phyloP scores from a whole-genome alignment of 1,140 invertebrate species.

The Teleopsis dalmanni region DNA sequence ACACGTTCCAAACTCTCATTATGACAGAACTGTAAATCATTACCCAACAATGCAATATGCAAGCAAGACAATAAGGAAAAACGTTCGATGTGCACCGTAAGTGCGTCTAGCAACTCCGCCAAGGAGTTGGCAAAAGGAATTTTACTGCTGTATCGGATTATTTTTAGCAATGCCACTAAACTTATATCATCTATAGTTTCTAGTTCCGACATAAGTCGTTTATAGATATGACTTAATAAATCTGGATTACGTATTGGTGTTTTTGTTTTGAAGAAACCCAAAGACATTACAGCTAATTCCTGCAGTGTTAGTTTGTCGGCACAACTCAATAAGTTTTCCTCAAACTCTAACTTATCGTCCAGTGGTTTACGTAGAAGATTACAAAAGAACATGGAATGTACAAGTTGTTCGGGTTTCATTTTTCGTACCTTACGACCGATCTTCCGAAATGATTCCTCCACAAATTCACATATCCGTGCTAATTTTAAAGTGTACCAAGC shows the following conservation, averaged over 20 bases:
- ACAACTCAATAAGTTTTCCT: constrained; percentile 44
- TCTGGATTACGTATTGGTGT: constrained; percentile 45
- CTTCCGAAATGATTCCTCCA: constrained; percentile 45
- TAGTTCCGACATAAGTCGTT: constrained; percentile 35
- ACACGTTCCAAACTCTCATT: constrained; percentile 36
- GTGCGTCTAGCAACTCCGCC: constrained; percentile 32
- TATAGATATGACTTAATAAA: constrained; percentile 45
- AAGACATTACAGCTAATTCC: constrained; percentile 51
- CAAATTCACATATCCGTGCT: constrained; percentile 40
- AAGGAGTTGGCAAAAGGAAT: constrained; percentile 25
- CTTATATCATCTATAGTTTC: constrained; percentile 46
- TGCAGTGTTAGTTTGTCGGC: constrained; percentile 46
- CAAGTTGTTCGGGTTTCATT: constrained; percentile 47
- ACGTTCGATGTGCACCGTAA: constrained; percentile 38
- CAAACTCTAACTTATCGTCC: constrained; percentile 51
- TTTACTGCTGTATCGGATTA: constrained; percentile 42
- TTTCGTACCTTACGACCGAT: constrained; percentile 42
- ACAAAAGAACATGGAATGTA: constrained; percentile 51
- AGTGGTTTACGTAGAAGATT: constrained; percentile 43
- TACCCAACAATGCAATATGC: constrained; percentile 50
- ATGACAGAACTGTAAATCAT: constrained; percentile 44
- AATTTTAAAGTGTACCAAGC: constrained; percentile 46
- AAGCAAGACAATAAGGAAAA: constrained; percentile 44
- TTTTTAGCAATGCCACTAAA: constrained; percentile 50
- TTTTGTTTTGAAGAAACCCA: constrained; percentile 57